phyloP scores from a whole-genome alignment of 2,888 invertebrate genomes.

The Rosalia funebris region DNA sequence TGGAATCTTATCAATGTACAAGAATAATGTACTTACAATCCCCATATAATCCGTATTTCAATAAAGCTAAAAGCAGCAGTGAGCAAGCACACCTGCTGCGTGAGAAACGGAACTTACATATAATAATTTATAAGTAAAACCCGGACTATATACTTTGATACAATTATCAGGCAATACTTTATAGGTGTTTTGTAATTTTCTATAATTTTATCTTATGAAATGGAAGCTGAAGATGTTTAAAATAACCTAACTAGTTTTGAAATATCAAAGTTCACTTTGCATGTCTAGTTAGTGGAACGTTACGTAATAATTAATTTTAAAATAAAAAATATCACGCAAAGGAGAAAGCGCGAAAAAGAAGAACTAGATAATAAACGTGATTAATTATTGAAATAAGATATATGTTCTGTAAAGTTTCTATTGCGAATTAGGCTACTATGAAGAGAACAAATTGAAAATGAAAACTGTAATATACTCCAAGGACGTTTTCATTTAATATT shows the following conservation, averaged over 20 bases:
- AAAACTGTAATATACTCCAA: too few relatives aligned
- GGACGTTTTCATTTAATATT: too few relatives aligned
- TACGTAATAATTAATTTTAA: background rate
- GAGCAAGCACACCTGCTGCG: background rate
- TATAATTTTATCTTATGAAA: constrained; percentile 1
- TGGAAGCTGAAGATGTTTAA: constrained; percentile 4
- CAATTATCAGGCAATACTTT: background rate
- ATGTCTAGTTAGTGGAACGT: background rate
- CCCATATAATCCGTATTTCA: background rate
- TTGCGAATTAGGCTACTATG: too few relatives aligned
- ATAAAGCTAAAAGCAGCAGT: background rate
- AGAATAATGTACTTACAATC: background rate
- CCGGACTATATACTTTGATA: background rate
- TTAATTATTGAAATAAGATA: too few relatives aligned
- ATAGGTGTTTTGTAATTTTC: background rate
- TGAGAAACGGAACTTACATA: background rate
- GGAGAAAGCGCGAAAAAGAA: background rate
- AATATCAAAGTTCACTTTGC: constrained; percentile 12
- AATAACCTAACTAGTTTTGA: constrained; percentile 2
- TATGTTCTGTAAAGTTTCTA: too few relatives aligned
- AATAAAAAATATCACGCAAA: background rate
- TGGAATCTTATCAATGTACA: background rate
- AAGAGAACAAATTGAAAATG: too few relatives aligned
- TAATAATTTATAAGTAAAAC: background rate
- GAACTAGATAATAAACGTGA: background rate